Conservation (phyloP, 2,797 vertebrate genomes). For the Merluccius polli region DNA sequence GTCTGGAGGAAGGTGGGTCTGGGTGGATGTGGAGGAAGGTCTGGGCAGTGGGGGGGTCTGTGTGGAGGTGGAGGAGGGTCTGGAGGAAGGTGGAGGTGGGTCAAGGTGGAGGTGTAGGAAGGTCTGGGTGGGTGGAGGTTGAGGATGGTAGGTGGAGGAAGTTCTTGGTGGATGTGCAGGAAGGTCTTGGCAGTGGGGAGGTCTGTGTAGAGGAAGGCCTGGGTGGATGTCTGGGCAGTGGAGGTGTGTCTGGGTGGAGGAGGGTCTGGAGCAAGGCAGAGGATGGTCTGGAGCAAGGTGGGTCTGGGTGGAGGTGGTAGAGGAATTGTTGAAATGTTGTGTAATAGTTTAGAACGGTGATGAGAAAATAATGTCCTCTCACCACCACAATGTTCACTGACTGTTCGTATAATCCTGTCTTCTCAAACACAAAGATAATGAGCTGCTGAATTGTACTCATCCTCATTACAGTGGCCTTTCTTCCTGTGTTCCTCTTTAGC, state of each 20-base stretch:
- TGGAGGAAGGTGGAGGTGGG: background rate
- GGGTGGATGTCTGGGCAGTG: background rate
- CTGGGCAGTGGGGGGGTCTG: background rate
- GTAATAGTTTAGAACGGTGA: background rate
- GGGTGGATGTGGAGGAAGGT: background rate
- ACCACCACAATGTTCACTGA: background rate
- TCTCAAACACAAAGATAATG: background rate
- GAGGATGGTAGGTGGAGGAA: too few relatives aligned
- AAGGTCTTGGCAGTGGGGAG: too few relatives aligned
- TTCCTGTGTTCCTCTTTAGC: background rate
- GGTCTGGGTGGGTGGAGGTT: background rate
- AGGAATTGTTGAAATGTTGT: background rate
- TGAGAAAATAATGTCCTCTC: background rate
- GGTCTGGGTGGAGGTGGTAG: background rate
- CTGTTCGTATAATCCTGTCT: background rate
- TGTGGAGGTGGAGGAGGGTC: background rate
- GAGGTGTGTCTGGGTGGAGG: background rate
- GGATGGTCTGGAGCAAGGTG: background rate
- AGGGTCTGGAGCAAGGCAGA: background rate
- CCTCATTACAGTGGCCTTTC: background rate
- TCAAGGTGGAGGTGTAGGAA: background rate
- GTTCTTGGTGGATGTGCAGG: too few relatives aligned
- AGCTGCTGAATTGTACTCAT: background rate
- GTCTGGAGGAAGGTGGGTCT: background rate
- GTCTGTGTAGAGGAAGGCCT: background rate